Evolutionary conservation across 2,113 vertebrate species (phyloP).

Genomic region (Pelvicachromis taeniatus): DNA sequence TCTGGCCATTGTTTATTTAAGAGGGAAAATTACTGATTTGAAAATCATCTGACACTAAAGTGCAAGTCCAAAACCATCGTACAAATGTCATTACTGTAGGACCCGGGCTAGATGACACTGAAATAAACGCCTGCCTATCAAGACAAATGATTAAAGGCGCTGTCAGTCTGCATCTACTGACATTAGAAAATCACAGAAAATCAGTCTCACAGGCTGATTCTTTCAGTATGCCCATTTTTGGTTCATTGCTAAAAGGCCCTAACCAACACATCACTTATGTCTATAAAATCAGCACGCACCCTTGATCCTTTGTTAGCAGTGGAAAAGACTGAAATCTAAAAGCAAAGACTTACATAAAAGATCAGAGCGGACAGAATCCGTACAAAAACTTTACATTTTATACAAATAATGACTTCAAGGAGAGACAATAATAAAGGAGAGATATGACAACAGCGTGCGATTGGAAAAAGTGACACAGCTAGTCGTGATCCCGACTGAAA

Average conservation of each 20-base stretch:
- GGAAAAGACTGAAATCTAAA: conserved; percentile 42
- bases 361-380: conserved; percentile 48
- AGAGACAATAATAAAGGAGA: conserved; percentile 1
- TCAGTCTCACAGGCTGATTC: neutral
- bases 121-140: conserved; percentile 55
- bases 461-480: conserved; percentile 64
- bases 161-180: conserved; percentile 27
- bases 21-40: conserved; percentile 54
- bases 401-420: conserved; percentile 53
- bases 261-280: conserved; percentile 37
- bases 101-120: conserved; percentile 45
- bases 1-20: conserved; percentile 60
- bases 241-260: conserved; percentile 17
- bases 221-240: conserved; percentile 16
- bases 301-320: conserved; percentile 39
- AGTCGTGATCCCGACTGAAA: conserved; percentile 30
- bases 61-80: conserved; percentile 49
- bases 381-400: conserved; percentile 53
- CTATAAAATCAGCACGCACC: conserved; percentile 57
- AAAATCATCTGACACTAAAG: conserved; percentile 51
- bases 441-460: conserved; percentile 28
- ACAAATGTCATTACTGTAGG: conserved; percentile 45
- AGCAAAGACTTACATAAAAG: conserved; percentile 52
- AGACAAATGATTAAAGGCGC: conserved; percentile 62
- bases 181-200: conserved; percentile 19